Evolutionary conservation across 92 coral and sea anemone species (phyloP).

Genomic region (Siderastrea siderea): DNA sequence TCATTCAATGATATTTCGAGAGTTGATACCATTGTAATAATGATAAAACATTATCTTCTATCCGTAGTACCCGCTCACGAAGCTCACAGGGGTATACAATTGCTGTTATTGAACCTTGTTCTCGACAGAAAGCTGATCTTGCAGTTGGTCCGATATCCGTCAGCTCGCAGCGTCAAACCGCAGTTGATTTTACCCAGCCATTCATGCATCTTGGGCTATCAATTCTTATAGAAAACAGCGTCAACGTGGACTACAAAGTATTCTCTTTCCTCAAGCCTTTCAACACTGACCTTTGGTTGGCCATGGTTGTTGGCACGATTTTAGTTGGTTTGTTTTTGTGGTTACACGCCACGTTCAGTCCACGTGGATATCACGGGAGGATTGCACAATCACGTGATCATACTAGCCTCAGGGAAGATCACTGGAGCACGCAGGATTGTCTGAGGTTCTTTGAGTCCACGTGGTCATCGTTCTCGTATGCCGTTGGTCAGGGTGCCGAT

Average conservation of each 20-base stretch:
- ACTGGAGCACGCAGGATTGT: conserved; percentile 29
- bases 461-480: conserved; percentile 61
- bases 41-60: too few relatives aligned
- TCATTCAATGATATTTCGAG: too few relatives aligned
- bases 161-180: conserved; percentile 70
- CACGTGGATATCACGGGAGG: conserved; percentile 70
- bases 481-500: conserved; percentile 72
- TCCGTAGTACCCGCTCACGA: too few relatives aligned
- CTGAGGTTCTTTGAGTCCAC: conserved; percentile 33
- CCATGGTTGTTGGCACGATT: conserved; percentile 53
- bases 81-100: too few relatives aligned
- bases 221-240: conserved; percentile 53
- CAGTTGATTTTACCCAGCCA: conserved; percentile 75
- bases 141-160: conserved; percentile 71
- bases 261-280: conserved; percentile 68
- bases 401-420: conserved; percentile 19
- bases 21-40: too few relatives aligned
- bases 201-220: conserved; percentile 77
- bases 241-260: conserved; percentile 64
- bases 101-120: not conserved
- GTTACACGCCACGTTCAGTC: conserved; percentile 67
- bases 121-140: conserved; percentile 68
- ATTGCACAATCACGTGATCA: conserved; percentile 45
- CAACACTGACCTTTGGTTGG: conserved; percentile 63
- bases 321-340: conserved; percentile 48